These are phyloP conservation scores for Mamestra configurata DNA, from an alignment of 1,140 invertebrate genomes.

Conservation along the genomic window DNA sequence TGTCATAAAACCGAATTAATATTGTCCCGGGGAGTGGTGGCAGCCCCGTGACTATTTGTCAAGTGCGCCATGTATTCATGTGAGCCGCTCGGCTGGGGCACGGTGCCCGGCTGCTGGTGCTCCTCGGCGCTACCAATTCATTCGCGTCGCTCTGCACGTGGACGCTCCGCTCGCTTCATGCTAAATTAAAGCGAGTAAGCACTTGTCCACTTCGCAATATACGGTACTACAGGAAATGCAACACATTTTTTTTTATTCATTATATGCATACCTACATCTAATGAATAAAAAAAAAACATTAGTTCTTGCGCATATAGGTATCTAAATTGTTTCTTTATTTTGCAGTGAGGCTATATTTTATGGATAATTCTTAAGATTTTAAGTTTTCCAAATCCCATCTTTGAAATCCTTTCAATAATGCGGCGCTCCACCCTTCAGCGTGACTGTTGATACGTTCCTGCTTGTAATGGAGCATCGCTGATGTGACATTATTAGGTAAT, in stretches of 20 bases:
- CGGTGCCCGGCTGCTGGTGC: neutral
- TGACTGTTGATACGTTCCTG: slow-evolving; percentile 38
- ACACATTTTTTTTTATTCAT: no score
- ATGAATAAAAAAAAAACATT: slow-evolving; percentile 19
- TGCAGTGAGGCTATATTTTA: no score
- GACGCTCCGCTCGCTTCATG: neutral
- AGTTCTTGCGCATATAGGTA: no score
- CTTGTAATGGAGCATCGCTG: slow-evolving; percentile 38
- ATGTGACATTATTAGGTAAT: slow-evolving; percentile 56
- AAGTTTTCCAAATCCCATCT: neutral
- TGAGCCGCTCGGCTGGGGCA: neutral
- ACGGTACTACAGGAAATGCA: slow-evolving; percentile 6
- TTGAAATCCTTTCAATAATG: neutral
- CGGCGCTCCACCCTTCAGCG: neutral
- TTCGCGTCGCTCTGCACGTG: slow-evolving; percentile 23
- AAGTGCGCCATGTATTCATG: slow-evolving; percentile 62
- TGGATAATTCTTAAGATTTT: no score
- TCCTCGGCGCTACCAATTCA: neutral
- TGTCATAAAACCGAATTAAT: slow-evolving; percentile 85
- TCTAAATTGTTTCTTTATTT: no score
- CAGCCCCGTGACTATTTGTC: slow-evolving; percentile 56
- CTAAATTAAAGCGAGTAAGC: neutral
- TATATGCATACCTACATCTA: no score
- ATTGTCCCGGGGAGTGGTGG: slow-evolving; percentile 55
- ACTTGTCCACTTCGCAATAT: slow-evolving; percentile 13